These are phyloP conservation scores for Corythoichthys intestinalis DNA, from an alignment of 2,113 vertebrate genomes.

Conservation along the genomic window DNA sequence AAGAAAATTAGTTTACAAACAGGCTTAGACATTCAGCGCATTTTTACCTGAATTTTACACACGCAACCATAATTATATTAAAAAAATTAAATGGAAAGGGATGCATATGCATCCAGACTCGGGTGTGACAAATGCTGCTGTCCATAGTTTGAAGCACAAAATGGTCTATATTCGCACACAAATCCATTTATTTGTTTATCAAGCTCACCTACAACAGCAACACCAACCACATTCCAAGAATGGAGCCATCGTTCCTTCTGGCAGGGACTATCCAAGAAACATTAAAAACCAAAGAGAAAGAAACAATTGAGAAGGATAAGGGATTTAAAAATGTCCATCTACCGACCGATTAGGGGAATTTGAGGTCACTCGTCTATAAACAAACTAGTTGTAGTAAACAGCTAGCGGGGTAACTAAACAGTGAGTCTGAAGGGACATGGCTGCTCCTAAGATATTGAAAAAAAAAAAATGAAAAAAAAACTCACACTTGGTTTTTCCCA, in stretches of 20 bases:
- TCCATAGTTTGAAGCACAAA: not conserved
- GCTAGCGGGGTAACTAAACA: not conserved
- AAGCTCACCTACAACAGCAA: not conserved
- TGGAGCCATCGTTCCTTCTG: not conserved
- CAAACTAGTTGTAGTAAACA: not conserved
- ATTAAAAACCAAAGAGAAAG: not conserved
- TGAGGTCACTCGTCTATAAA: too few relatives aligned
- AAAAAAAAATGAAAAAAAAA: too few relatives aligned
- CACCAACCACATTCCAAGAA: not conserved
- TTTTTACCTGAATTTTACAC: not conserved
- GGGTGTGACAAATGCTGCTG: not conserved
- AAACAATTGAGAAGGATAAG: too few relatives aligned
- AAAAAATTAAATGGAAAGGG: not conserved
- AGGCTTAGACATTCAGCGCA: too few relatives aligned
- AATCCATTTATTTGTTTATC: not conserved
- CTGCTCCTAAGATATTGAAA: too few relatives aligned
- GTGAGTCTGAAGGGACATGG: not conserved
- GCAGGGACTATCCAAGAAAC: not conserved
- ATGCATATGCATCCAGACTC: not conserved
- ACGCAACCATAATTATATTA: not conserved
- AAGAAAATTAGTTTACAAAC: not conserved
- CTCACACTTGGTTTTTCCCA: too few relatives aligned
- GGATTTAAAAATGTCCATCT: too few relatives aligned
- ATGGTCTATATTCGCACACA: not conserved
- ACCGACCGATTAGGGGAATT: too few relatives aligned